These are phyloP conservation scores for Morpho helenor DNA, from an alignment of 2,888 invertebrate species.

Conservation along the genomic window DNA sequence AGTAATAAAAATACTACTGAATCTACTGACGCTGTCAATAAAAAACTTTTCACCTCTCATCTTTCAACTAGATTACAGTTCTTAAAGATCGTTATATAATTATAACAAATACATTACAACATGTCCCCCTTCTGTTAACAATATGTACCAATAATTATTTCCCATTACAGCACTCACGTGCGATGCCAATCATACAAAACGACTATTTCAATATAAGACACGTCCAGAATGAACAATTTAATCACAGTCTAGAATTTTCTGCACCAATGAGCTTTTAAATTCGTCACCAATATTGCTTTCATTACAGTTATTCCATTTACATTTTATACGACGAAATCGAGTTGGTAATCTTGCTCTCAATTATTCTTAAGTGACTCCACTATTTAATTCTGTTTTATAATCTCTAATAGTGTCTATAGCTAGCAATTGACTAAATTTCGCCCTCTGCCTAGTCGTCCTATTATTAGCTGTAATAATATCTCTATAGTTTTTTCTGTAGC, in stretches of 20 bases:
- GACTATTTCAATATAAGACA: conserved; percentile 80
- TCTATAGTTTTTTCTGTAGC: conserved; percentile 61
- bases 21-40: conserved; percentile 56
- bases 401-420: conserved; percentile 68
- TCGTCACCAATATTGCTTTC: conserved; percentile 60
- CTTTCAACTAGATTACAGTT: conserved; percentile 36
- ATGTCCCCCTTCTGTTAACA: conserved; percentile 42
- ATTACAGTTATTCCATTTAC: conserved; percentile 41
- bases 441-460: conserved; percentile 68
- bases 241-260: conserved; percentile 79
- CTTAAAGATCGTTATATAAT: conserved; percentile 39
- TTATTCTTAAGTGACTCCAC: conserved; percentile 62
- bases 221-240: conserved; percentile 77
- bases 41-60: conserved; percentile 43
- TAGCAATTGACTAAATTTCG: conserved; percentile 77
- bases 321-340: conserved; percentile 49
- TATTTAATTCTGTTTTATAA: conserved; percentile 53
- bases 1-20: conserved; percentile 55
- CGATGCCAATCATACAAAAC: conserved; percentile 74
- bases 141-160: conserved; percentile 39
- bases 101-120: conserved; percentile 63
- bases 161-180: conserved; percentile 46
- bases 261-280: conserved; percentile 77
- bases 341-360: conserved; percentile 45
- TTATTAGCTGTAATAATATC: conserved; percentile 50